Percentiles rank a stretch among this genome's conserved stretches.
These are phyloP conservation scores for Mycteria americana DNA, from an alignment of 2,797 vertebrate genomes.

Conservation along the genomic window DNA sequence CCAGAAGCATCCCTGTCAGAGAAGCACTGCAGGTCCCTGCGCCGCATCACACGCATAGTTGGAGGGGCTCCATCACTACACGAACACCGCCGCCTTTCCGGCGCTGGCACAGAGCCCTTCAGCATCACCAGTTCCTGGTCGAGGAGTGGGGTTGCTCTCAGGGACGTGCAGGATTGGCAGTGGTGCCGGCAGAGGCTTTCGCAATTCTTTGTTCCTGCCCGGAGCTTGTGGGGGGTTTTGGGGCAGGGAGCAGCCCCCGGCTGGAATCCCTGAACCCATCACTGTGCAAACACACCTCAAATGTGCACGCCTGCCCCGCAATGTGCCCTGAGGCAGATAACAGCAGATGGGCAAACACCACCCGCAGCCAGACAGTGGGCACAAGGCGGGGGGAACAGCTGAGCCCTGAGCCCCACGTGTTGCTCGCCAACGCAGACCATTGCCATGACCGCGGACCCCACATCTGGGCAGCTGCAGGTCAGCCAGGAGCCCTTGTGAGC, in stretches of 20 bases:
- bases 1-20: background rate
- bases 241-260: background rate
- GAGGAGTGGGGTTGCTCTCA: rapidly evolving
- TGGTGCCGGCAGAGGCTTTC: rapidly evolving
- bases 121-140: rapidly evolving
- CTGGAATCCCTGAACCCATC: background rate
- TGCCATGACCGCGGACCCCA: background rate
- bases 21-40: background rate
- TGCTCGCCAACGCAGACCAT: rapidly evolving
- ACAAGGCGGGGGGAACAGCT: no score
- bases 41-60: rapidly evolving
- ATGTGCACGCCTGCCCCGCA: rapidly evolving
- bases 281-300: background rate
- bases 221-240: background rate
- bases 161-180: background rate
- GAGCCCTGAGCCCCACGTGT: background rate
- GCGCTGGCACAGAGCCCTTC: rapidly evolving
- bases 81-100: rapidly evolving
- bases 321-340: background rate
- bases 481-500: rapidly evolving
- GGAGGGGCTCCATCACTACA: no score
- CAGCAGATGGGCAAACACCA: no score
- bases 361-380: rapidly evolving
- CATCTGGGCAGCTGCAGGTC: background rate
- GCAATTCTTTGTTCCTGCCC: background rate